These are phyloP conservation scores for Sinocyclocheilus anshuiensis DNA, from an alignment of 2,113 vertebrate species.

Conservation along the genomic window DNA sequence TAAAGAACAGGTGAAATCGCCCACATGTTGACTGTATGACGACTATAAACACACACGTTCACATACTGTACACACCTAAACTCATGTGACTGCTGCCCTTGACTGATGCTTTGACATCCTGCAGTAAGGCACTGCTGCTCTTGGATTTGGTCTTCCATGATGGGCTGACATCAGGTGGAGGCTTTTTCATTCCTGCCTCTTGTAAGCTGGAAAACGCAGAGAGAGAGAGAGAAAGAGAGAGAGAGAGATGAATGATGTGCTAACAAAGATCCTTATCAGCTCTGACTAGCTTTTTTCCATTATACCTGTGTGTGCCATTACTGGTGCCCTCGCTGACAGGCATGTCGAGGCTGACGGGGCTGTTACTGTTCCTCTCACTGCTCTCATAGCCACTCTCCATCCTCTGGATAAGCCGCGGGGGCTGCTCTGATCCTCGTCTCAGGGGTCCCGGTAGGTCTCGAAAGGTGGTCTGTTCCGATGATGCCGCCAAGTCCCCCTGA, in stretches of 20 bases:
- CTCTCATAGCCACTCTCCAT: constrained; percentile 98
- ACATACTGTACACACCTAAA: constrained; percentile 47
- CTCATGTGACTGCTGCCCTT: constrained; percentile 70
- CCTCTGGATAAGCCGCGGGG: constrained; percentile 87
- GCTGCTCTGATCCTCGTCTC: constrained; percentile 50
- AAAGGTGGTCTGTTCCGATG: constrained; percentile 9
- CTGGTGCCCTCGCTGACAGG: constrained; percentile 77
- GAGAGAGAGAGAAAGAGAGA: background rate
- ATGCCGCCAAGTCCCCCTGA: background rate
- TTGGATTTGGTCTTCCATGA: constrained; percentile 88
- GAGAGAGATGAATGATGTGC: background rate
- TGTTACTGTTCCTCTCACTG: constrained; percentile 95
- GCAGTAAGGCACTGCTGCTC: constrained; percentile 86
- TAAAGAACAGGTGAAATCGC: constrained; percentile 8
- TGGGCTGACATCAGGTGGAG: constrained; percentile 73
- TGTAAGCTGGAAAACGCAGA: constrained; percentile 64
- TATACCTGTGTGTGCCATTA: constrained; percentile 43
- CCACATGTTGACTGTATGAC: background rate
- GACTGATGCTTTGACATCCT: constrained; percentile 63
- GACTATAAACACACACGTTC: background rate
- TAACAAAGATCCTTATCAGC: background rate
- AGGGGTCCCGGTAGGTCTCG: constrained; percentile 16
- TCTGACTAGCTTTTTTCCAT: background rate
- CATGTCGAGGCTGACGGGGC: constrained; percentile 88
- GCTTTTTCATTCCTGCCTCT: constrained; percentile 76